Evolutionary conservation across 2,797 vertebrate species (phyloP).

Genomic region (Pogoniulus pusillus): DNA sequence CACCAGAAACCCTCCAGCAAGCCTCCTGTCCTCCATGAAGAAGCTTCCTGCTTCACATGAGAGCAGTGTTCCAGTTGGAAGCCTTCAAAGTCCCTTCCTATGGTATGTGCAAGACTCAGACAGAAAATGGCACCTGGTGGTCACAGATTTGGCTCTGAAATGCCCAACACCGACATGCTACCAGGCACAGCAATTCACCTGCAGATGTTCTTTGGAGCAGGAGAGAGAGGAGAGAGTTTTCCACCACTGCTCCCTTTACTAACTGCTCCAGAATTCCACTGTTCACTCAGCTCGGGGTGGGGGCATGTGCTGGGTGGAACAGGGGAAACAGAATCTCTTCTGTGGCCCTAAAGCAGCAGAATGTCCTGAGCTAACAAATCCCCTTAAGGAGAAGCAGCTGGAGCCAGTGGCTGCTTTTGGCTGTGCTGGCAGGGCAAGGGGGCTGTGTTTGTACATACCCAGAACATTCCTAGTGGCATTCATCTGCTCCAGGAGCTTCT

Average conservation of each 20-base stretch:
- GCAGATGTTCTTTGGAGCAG: neutral
- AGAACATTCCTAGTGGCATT: conserved; percentile 78
- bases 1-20: neutral
- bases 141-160: neutral
- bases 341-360: neutral
- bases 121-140: neutral
- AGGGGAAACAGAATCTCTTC: neutral
- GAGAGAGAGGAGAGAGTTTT: neutral
- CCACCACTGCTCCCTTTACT: neutral
- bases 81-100: neutral
- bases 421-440: neutral
- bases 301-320: neutral
- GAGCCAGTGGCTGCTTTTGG: neutral
- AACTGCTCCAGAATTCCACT: neutral
- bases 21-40: neutral
- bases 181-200: neutral
- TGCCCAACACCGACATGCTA: neutral
- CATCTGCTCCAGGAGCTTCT: conserved; percentile 78
- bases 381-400: neutral
- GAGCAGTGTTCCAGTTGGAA: neutral
- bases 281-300: neutral
- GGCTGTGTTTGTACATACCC: conserved; percentile 74
- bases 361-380: neutral
- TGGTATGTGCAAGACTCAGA: neutral
- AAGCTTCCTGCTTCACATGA: neutral